Evolutionary conservation across 2,113 vertebrate species (phyloP).

Genomic region (Aphyosemion australe): DNA sequence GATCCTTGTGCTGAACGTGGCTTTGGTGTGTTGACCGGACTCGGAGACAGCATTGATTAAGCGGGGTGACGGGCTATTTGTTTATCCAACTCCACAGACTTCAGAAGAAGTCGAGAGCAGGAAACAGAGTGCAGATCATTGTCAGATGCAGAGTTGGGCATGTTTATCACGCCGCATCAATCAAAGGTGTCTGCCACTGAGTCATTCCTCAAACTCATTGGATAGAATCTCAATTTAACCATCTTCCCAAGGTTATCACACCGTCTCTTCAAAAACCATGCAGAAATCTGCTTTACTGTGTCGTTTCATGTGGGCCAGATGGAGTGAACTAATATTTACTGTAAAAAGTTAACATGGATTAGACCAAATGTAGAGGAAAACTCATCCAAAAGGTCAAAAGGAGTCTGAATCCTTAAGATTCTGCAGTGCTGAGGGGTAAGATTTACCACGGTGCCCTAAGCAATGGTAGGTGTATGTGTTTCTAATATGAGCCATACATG

Average conservation of each 20-base stretch:
- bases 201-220: slow-evolving; percentile 42
- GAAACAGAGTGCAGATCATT: slow-evolving; percentile 57
- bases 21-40: slow-evolving; percentile 17
- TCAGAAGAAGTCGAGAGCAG: slow-evolving; percentile 5
- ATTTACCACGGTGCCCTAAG: slow-evolving; percentile 1
- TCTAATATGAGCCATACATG: slow-evolving; percentile 12
- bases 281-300: slow-evolving; percentile 5
- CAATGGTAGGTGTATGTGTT: slow-evolving; percentile 4
- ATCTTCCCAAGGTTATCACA: slow-evolving; percentile 51
- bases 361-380: neutral
- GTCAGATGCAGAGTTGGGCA: slow-evolving; percentile 38
- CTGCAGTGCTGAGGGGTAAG: neutral
- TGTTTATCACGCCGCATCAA: slow-evolving; percentile 37
- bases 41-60: slow-evolving; percentile 47
- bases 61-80: slow-evolving; percentile 38
- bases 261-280: slow-evolving; percentile 4
- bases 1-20: slow-evolving; percentile 28
- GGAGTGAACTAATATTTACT: slow-evolving; percentile 13
- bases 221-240: slow-evolving; percentile 46
- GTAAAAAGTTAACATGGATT: too few species aligned
- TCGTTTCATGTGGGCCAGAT: slow-evolving; percentile 1
- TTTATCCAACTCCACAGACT: slow-evolving; percentile 40
- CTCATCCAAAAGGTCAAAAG: neutral
- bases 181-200: slow-evolving; percentile 32
- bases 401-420: neutral